A percentile compares a stretch with the other conserved stretches of the same genome.
Conservation (phyloP, 2,113 vertebrate genomes). For the Spea bombifrons region DNA sequence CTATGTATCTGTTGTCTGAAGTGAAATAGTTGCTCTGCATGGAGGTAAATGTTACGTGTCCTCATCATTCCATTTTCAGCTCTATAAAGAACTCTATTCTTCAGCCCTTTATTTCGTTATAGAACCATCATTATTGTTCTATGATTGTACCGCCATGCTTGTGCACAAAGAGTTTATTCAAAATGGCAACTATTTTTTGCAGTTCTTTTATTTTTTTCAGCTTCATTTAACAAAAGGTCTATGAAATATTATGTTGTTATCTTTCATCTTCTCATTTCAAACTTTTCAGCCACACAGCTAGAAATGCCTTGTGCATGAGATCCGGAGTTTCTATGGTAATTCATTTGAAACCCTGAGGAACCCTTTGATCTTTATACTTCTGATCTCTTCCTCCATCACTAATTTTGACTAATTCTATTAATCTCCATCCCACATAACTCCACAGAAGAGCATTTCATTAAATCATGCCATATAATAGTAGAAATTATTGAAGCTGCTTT, state of each 20-base stretch:
- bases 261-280: conserved; percentile 3
- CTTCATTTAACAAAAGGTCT: background rate
- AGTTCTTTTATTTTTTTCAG: background rate
- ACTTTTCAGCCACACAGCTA: conserved; percentile 1
- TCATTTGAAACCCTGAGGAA: conserved; percentile 34
- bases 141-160: too few relatives aligned
- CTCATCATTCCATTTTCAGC: too few relatives aligned
- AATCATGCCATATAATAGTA: conserved; percentile 29
- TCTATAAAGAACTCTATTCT: too few relatives aligned
- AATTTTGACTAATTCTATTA: conserved; percentile 39
- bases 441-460: conserved; percentile 22
- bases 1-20: too few relatives aligned
- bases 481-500: conserved; percentile 30
- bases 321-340: conserved; percentile 35
- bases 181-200: too few relatives aligned
- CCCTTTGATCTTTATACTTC: conserved; percentile 33
- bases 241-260: conserved; percentile 5
- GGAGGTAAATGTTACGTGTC: too few relatives aligned
- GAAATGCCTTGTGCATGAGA: conserved; percentile 14
- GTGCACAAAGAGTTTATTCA: too few relatives aligned
- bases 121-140: too few relatives aligned
- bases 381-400: conserved; percentile 36
- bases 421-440: conserved; percentile 21
- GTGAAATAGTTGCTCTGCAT: too few relatives aligned
- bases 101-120: too few relatives aligned